These are phyloP conservation scores for Rhagonycha fulva DNA, from an alignment of 2,888 invertebrate genomes.

Conservation along the genomic window DNA sequence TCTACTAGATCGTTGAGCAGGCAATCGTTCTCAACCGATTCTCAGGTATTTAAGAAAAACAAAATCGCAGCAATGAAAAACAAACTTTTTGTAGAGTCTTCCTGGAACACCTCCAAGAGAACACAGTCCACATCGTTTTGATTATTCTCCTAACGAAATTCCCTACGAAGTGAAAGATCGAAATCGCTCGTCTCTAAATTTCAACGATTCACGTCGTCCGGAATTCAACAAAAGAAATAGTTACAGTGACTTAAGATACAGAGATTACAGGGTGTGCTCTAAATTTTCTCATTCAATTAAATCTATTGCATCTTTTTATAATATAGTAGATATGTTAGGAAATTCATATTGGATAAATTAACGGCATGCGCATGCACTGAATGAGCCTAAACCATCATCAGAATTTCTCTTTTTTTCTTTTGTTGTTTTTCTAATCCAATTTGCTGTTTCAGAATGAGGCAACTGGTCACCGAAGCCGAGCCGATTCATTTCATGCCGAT, in stretches of 20 bases:
- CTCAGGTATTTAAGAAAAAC: slow-evolving; percentile 18
- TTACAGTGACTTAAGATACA: slow-evolving; percentile 40
- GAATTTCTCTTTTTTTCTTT: not conserved
- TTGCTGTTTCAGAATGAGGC: slow-evolving; percentile 42
- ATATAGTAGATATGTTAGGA: slow-evolving; percentile 14
- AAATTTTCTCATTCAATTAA: not conserved
- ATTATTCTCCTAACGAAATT: slow-evolving; percentile 41
- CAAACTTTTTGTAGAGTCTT: slow-evolving; percentile 55
- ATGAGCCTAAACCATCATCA: not conserved
- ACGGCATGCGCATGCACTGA: not conserved
- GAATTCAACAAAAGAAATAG: slow-evolving; percentile 46
- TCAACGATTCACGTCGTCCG: slow-evolving; percentile 56
- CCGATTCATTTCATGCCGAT: slow-evolving; percentile 43
- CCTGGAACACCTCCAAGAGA: slow-evolving; percentile 59
- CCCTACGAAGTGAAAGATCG: slow-evolving; percentile 36
- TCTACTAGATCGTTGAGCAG: slow-evolving; percentile 63
- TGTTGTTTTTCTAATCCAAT: not conserved
- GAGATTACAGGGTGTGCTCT: slow-evolving; percentile 49
- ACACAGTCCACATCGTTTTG: slow-evolving; percentile 56
- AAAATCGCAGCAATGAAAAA: slow-evolving; percentile 5
- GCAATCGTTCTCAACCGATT: slow-evolving; percentile 58
- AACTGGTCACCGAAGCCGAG: slow-evolving; percentile 45
- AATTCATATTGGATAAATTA: slow-evolving; percentile 5
- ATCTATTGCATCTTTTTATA: not conserved
- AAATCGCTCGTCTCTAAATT: slow-evolving; percentile 50